phyloP scores from a whole-genome alignment of 2,888 invertebrate genomes.

The Alviniconcha strummeri region DNA sequence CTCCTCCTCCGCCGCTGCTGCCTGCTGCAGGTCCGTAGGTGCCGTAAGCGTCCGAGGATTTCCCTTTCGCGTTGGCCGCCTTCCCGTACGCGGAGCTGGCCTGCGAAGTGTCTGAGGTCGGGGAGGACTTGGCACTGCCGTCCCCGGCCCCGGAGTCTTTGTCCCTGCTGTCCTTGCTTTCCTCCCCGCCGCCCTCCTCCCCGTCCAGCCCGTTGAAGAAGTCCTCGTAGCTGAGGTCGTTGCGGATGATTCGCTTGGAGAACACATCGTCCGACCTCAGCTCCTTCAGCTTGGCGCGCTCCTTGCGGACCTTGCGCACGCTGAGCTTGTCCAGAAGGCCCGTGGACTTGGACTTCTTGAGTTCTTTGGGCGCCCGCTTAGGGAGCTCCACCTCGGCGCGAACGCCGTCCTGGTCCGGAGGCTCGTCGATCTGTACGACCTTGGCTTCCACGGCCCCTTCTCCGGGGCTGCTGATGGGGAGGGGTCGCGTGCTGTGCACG shows the following conservation, averaged over 20 bases:
- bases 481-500: conserved; percentile 9
- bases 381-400: conserved; percentile 52
- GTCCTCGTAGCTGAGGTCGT: conserved; percentile 56
- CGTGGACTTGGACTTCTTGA: conserved; percentile 57
- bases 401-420: neutral
- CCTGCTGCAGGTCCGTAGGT: neutral
- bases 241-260: conserved; percentile 58
- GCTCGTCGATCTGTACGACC: neutral
- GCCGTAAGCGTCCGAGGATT: neutral
- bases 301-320: conserved; percentile 59
- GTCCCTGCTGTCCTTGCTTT: neutral
- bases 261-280: conserved; percentile 64
- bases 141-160: neutral
- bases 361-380: conserved; percentile 54
- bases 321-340: conserved; percentile 63
- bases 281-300: conserved; percentile 63
- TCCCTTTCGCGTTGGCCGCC: neutral
- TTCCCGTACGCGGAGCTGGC: neutral
- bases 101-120: neutral
- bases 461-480: conserved; percentile 13
- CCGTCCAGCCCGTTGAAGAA: conserved; percentile 41
- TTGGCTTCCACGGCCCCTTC: conserved; percentile 4
- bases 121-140: neutral
- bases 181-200: conserved; percentile 16
- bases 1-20: neutral